Evolutionary conservation across 2,113 vertebrate genomes (phyloP).

Genomic region (Empidonax traillii): DNA sequence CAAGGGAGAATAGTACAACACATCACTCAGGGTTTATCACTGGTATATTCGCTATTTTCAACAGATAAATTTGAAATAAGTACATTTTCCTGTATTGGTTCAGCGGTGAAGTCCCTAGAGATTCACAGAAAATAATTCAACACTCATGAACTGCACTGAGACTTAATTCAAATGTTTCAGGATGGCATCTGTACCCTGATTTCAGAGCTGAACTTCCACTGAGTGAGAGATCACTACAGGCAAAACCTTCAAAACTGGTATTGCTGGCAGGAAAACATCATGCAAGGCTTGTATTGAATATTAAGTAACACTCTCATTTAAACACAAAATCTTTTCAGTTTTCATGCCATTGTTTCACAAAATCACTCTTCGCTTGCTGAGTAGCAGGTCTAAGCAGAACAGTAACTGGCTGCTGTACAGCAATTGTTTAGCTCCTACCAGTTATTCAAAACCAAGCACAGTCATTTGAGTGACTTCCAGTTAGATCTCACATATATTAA

Average conservation of each 20-base stretch:
- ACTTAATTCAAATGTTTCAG: not conserved
- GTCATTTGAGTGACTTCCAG: not conserved
- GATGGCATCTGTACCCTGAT: not conserved
- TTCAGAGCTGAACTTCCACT: not conserved
- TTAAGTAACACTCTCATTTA: not conserved
- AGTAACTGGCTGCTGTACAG: not conserved
- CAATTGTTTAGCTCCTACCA: not conserved
- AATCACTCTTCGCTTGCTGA: not conserved
- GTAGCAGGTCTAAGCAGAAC: not conserved
- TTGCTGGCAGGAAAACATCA: not conserved
- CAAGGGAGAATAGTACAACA: not conserved
- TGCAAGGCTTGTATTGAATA: not conserved
- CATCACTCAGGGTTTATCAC: not conserved
- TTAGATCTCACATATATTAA: not conserved
- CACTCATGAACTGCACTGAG: not conserved
- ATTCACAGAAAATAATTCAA: not conserved
- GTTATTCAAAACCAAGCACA: not conserved
- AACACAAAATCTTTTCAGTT: not conserved
- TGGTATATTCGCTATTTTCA: not conserved
- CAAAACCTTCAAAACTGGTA: not conserved
- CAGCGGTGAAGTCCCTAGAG: not conserved
- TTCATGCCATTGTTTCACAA: not conserved
- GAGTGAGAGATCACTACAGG: not conserved
- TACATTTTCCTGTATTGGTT: not conserved
- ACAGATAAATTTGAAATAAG: not conserved